phyloP scores from a whole-genome alignment of 2,113 vertebrate species.

The Pseudonaja textilis region DNA sequence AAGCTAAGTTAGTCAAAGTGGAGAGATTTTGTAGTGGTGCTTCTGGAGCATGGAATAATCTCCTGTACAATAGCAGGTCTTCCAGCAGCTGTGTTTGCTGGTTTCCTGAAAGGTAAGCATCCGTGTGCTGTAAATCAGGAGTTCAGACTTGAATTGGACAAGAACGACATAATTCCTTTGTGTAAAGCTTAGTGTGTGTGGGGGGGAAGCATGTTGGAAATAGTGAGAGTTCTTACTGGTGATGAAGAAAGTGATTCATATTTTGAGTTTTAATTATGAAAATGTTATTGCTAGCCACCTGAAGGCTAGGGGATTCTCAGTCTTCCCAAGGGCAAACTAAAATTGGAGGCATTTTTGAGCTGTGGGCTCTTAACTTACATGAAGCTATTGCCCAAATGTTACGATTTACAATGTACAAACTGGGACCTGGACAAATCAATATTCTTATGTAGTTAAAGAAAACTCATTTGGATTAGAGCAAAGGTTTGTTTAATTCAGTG shows the following conservation, averaged over 20 bases:
- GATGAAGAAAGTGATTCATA: background rate
- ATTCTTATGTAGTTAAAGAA: background rate
- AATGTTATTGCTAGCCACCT: background rate
- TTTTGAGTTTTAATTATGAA: background rate
- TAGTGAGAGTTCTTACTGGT: too few relatives aligned
- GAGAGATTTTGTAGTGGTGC: background rate
- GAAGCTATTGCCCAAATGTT: background rate
- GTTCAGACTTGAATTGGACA: background rate
- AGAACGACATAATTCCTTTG: background rate
- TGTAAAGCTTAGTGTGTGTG: background rate
- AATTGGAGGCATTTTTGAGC: slow-evolving; percentile 28
- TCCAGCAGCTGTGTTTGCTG: background rate
- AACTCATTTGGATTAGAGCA: background rate
- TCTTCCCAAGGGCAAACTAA: slow-evolving; percentile 25
- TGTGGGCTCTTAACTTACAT: background rate
- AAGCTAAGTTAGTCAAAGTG: background rate
- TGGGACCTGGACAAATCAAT: background rate
- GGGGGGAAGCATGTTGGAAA: background rate
- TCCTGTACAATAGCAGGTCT: background rate
- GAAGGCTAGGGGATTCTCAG: background rate
- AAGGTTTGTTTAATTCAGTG: background rate
- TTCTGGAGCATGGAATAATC: background rate
- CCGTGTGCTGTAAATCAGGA: background rate
- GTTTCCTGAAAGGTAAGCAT: background rate
- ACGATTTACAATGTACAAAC: background rate